Evolutionary conservation across 2,888 invertebrate species (phyloP), one percentile per base, ranked within the genome.

Genomic region (Hirtodrosophila trivittata): DNA sequence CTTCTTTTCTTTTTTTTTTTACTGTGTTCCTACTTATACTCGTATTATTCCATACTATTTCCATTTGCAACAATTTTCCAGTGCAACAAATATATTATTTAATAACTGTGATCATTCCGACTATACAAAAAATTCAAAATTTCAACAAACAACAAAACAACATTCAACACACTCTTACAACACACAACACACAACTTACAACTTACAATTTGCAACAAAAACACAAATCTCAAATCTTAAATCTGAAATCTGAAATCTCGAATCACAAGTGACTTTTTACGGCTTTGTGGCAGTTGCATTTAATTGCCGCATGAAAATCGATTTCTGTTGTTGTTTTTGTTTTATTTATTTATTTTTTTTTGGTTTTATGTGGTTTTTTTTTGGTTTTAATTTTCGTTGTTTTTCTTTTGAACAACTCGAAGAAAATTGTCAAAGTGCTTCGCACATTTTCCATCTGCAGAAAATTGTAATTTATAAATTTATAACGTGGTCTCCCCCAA

Each of bases 391-490:
- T 7, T n/a, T 28, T 9, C 9, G 5, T 9, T 4, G 1, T n/a
- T 9, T 42, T 49, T 32, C 62, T 75, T 62, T 57, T 55, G 50
- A 56, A 32, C 39, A 41, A 56, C 28, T 39, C 39, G 14, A 56
- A 28, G 57, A 62, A 75, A 60, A 59, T 77, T 63, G 77, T 66
- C 52, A 52, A 65, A 62, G 62, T 58, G 49, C 52, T 33, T 35
- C 41, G 25, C 51, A 41, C 58, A 12, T 12, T 39, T 10, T 10
- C 25, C 25, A 39, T 16, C 37, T 41, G 35, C 68, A 66, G 68
- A 88, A 21, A 88, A 87, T 88, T 89, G 89, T 89, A 88, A 89
- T 89, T 89, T 89, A 89, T 89, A 89, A 89, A 89, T 89, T 89
- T 89, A 89, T 89, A 87, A 87, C 82, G 72, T 69, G 57, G 50